Evolutionary conservation across 2,888 invertebrate species (phyloP).

Genomic region (Cabera pusaria): DNA sequence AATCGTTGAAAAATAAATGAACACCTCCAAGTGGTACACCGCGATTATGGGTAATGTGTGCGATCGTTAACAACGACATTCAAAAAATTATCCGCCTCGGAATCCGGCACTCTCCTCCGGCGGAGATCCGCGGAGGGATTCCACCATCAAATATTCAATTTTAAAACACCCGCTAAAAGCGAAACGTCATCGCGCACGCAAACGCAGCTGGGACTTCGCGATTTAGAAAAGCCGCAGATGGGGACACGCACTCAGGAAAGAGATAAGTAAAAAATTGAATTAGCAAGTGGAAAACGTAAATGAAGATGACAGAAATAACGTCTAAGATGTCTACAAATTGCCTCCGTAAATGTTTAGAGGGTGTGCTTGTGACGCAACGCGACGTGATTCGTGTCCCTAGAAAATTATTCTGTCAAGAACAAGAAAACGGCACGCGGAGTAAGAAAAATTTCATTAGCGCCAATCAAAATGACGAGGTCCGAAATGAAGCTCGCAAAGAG

Average conservation of each 20-base stretch:
- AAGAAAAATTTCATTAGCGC: conserved; percentile 83
- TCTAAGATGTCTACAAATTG: conserved; percentile 66
- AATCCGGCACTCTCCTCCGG: conserved; percentile 64
- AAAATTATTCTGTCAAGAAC: conserved; percentile 81
- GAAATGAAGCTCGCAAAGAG: conserved; percentile 81
- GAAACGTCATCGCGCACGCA: conserved; percentile 78
- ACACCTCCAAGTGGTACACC: conserved; percentile 48
- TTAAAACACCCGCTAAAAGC: conserved; percentile 83
- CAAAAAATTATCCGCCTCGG: conserved; percentile 72
- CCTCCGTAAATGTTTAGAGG: conserved; percentile 69
- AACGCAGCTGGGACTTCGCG: conserved; percentile 79
- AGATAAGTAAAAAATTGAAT: conserved; percentile 79
- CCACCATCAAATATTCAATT: conserved; percentile 83
- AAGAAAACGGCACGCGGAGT: conserved; percentile 74
- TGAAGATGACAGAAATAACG: conserved; percentile 69
- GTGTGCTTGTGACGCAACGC: conserved; percentile 68
- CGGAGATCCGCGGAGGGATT: conserved; percentile 79
- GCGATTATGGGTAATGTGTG: conserved; percentile 61
- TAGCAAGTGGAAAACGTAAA: conserved; percentile 78
- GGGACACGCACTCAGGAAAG: conserved; percentile 73
- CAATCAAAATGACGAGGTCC: conserved; percentile 83
- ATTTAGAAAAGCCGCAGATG: conserved; percentile 81
- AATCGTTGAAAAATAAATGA: conserved; percentile 57
- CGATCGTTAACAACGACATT: conserved; percentile 66
- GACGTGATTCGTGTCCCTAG: conserved; percentile 64